Evolutionary conservation across 53 echinoderm and acorn worm species (phyloP), one percentile per base, ranked within the genome.

Genomic region (Hippasteria phrygiana): DNA sequence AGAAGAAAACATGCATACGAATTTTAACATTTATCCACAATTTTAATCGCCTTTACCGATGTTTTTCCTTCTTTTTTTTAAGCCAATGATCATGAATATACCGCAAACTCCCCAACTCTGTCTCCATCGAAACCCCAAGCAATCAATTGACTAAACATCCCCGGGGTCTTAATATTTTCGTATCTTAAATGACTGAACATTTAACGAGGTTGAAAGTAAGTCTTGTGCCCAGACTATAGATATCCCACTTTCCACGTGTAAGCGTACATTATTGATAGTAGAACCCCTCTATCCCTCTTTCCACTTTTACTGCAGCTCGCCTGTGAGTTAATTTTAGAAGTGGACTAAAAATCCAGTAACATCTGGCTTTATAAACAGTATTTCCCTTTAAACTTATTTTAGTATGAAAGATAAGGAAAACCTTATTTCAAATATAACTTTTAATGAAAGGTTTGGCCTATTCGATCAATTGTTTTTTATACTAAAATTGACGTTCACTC

Each of bases 261-360:
- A 51, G 20, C 0, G n/a, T n/a, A 31, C 11, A 3, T 41, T 42
- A 18, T 6, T 6, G 28, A 65, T 33, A 69, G 1, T 8, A 64
- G 54, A 31, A 35, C 71, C 85, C 24, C 38, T 35, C 85, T 85
- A 64, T 0, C 24, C 71, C 70, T 69, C 50, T 85, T 85, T 71
- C 24, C 71, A 45, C 34, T 85, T 71, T 51, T 17, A n/a, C 31
- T 71, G 48, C 71, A 85, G 69, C 22, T 53, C 70, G 85, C 51
- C 69, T 51, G 85, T 85, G 24, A 85, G 85, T 85, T 12, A 6
- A 8, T 10, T 6, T 24, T 0, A 9, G 36, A 33, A 70, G 51
- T 47, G 14, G 70, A 37, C n/a, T 69, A 42, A 67, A 85, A 85
- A 85, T 85, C 85, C 18, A 70, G 10, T 32, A 46, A 45, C 85